Percentiles rank a stretch among this genome's conserved stretches.
Evolutionary conservation across 2,888 invertebrate genomes (phyloP).

Genomic region (Caradrina clavipalpis): DNA sequence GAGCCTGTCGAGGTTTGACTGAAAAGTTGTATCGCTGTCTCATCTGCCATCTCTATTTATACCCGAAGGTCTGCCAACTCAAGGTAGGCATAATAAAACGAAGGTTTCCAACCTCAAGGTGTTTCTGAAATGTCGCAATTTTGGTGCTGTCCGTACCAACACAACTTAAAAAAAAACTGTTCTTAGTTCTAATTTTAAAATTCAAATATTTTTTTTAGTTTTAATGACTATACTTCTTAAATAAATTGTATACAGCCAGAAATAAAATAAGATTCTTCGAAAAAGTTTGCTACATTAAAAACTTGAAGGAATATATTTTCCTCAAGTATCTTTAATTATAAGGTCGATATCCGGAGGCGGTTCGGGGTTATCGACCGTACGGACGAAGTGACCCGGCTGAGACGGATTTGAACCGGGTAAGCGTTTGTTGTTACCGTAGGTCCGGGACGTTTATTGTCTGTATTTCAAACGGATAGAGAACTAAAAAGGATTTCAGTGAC

Average conservation of each 20-base stretch:
- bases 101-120: slow-evolving; percentile 40
- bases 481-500: slow-evolving; percentile 17
- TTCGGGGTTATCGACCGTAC: slow-evolving; percentile 68
- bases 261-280: slow-evolving; percentile 2
- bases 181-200: neutral
- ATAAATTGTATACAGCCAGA: neutral
- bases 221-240: neutral
- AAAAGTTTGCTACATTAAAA: slow-evolving; percentile 22
- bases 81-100: slow-evolving; percentile 49
- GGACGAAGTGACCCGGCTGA: slow-evolving; percentile 69
- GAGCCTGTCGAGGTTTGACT: slow-evolving; percentile 16
- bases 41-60: slow-evolving; percentile 42
- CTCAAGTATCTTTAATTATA: slow-evolving; percentile 55
- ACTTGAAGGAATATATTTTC: slow-evolving; percentile 28
- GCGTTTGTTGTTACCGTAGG: slow-evolving; percentile 63
- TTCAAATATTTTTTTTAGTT: neutral
- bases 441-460: slow-evolving; percentile 56
- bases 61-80: slow-evolving; percentile 39
- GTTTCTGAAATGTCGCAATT: slow-evolving; percentile 38
- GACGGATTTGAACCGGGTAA: slow-evolving; percentile 64
- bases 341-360: slow-evolving; percentile 62
- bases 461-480: slow-evolving; percentile 40
- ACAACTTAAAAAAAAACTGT: slow-evolving; percentile 1
- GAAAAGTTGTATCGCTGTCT: slow-evolving; percentile 32
- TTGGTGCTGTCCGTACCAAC: slow-evolving; percentile 2